Percentiles rank a stretch among this genome's conserved stretches.
Evolutionary conservation across 2,797 vertebrate species (phyloP).

Genomic region (Typhlichthys subterraneus): DNA sequence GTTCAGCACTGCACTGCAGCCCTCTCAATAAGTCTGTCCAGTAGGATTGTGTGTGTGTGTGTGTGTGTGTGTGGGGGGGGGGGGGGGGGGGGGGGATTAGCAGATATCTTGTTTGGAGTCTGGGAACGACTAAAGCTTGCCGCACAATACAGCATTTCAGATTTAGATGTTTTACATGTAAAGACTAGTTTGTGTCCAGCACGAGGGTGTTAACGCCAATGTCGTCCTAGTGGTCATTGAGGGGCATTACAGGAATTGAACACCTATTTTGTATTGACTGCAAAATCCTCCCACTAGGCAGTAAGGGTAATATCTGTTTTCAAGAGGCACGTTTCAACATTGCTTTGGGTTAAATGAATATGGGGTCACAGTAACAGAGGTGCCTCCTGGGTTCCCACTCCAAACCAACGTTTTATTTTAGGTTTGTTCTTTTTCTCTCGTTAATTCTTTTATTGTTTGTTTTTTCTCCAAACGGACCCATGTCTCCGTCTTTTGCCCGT

Average conservation of each 20-base stretch:
- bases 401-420: slow-evolving; percentile 83
- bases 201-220: slow-evolving; percentile 36
- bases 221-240: slow-evolving; percentile 23
- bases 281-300: slow-evolving; percentile 43
- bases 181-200: slow-evolving; percentile 65
- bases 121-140: slow-evolving; percentile 75
- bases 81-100: slow-evolving; percentile 36
- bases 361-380: slow-evolving; percentile 79
- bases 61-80: too few relatives aligned
- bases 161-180: neutral
- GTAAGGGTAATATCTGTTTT: slow-evolving; percentile 37
- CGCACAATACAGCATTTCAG: slow-evolving; percentile 55
- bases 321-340: slow-evolving; percentile 34
- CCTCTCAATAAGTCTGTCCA: slow-evolving; percentile 58
- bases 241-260: slow-evolving; percentile 24
- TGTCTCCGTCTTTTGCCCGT: slow-evolving; percentile 87
- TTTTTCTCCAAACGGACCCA: slow-evolving; percentile 79
- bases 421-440: slow-evolving; percentile 85
- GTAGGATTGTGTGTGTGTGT: slow-evolving; percentile 40
- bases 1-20: slow-evolving; percentile 34
- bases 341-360: slow-evolving; percentile 45
- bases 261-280: slow-evolving; percentile 16
- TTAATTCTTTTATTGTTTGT: slow-evolving; percentile 80
- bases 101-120: slow-evolving; percentile 74
- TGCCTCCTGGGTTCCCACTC: slow-evolving; percentile 86